Base-by-base conservation (phyloP, 2,797 vertebrate species). In the Macrochelys suwanniensis region DNA sequence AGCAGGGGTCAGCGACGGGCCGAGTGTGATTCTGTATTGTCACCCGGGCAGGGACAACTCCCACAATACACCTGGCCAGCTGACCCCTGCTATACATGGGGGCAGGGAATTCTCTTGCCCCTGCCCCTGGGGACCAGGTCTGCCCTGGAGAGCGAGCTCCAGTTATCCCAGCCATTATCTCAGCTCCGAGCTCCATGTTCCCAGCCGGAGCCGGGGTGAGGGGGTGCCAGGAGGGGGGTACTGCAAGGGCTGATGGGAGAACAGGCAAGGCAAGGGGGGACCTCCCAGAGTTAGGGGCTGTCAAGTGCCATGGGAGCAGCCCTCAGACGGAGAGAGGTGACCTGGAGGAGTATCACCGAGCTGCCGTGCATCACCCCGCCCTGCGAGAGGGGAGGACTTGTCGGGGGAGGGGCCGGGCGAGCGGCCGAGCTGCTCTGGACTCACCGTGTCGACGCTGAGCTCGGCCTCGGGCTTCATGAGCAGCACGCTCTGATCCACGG, bases 401-500 rank as follows among this genome's bases (percentile, higher is more conserved):
- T 47, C 45, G 1, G 31, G 4, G 57, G 28, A 59, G n/a, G 17
- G n/a, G 65, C 16, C 2, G 4, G 65, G 17, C 16, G 5, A 68
- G 17, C 0, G n/a, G 61, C 33, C 1, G 4, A 81, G n/a, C 26
- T 74, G 83, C 28, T 25, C 79, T 88, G 51, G 88, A 94, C 98
- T 17, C 97, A 99, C 99, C 0, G 28, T 89, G 65, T 96, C 86
- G 0, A 92, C 37, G 0, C 13, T 97, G 95, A 99, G 97, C 57
- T 99, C 98, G 10, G 97, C 91, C 90, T 98, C 97, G 0, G 98
- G 68, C 95, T 98, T 96, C 93, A 99, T 91, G 94, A 99, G 97
- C 53, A 99, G 97, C 84, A 99, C 87, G 0, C 98, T 99, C 96
- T 98, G 98, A 97, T 99, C 31, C 57, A 99, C 97, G 1, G 98